Conservation (phyloP, 2,797 vertebrate species). For the Chrysocyon brachyurus region DNA sequence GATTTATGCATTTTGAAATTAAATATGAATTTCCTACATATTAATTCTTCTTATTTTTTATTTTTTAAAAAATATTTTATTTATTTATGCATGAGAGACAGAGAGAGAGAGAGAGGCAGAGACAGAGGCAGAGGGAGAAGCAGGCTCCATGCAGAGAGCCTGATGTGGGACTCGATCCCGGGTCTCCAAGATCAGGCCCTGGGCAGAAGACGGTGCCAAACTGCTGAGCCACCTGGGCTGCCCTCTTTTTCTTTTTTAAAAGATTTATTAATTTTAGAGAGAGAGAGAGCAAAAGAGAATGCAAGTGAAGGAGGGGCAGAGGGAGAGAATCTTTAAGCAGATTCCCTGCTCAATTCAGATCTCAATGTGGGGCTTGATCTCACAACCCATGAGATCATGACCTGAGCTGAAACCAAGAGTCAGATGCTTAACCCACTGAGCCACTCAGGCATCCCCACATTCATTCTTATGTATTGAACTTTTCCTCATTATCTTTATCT, state of each 20-base stretch:
- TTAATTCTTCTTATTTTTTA: neutral
- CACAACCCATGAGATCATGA: neutral
- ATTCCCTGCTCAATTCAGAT: neutral
- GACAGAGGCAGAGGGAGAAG: neutral
- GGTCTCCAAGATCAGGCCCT: too few species aligned
- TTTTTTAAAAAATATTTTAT: neutral
- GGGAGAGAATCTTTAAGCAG: neutral
- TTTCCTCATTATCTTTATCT: neutral
- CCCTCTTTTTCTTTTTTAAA: neutral
- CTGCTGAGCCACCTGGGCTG: too few species aligned
- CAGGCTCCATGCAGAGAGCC: neutral
- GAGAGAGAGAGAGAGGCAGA: neutral
- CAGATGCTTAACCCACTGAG: neutral
- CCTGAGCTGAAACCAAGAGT: neutral
- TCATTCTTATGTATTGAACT: neutral
- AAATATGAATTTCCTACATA: neutral
- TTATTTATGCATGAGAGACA: too few species aligned
- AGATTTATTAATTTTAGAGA: too few species aligned
- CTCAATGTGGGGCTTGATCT: neutral
- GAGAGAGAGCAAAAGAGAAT: neutral
- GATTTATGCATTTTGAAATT: neutral
- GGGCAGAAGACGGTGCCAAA: too few species aligned
- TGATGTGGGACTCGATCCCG: too few species aligned
- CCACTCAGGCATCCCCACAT: neutral
- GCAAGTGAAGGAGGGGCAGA: neutral